Evolutionary conservation across 2,888 invertebrate genomes (phyloP).

Genomic region (Patella caerulea): DNA sequence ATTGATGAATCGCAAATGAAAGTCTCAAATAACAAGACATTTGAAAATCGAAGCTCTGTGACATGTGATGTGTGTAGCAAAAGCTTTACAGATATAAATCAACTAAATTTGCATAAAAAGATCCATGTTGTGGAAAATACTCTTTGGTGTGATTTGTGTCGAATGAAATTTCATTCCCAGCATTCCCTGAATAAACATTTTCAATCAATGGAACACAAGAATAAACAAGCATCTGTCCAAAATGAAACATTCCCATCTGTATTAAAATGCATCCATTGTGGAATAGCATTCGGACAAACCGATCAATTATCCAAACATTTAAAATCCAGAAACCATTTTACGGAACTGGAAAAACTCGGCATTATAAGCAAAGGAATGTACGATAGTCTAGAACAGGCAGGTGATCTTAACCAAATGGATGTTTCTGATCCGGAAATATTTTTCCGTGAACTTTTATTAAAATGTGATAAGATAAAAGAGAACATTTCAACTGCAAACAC

Average conservation of each 20-base stretch:
- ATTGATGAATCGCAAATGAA: not conserved
- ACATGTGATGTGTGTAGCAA: constrained; percentile 40
- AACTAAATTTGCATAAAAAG: constrained; percentile 91
- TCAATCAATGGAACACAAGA: constrained; percentile 90
- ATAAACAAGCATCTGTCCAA: constrained; percentile 76
- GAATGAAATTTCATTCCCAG: constrained; percentile 89
- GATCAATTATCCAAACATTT: constrained; percentile 97
- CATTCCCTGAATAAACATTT: constrained; percentile 95
- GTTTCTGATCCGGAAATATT: constrained; percentile 78
- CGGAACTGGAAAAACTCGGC: constrained; percentile 91
- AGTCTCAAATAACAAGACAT: not conserved
- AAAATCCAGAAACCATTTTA: constrained; percentile 95
- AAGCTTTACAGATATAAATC: constrained; percentile 81
- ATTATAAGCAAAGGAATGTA: constrained; percentile 95
- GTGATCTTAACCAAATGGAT: constrained; percentile 91
- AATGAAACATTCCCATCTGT: constrained; percentile 82
- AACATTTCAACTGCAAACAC: not conserved
- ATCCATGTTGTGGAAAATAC: constrained; percentile 95
- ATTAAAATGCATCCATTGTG: constrained; percentile 95
- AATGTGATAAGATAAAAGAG: constrained; percentile 18
- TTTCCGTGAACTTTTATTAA: constrained; percentile 25
- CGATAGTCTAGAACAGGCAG: constrained; percentile 88
- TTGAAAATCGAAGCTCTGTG: constrained; percentile 5
- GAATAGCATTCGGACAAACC: constrained; percentile 93
- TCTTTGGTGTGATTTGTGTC: constrained; percentile 91